phyloP scores from a whole-genome alignment of 2,888 invertebrate species.

The Folsomia manolachei region DNA sequence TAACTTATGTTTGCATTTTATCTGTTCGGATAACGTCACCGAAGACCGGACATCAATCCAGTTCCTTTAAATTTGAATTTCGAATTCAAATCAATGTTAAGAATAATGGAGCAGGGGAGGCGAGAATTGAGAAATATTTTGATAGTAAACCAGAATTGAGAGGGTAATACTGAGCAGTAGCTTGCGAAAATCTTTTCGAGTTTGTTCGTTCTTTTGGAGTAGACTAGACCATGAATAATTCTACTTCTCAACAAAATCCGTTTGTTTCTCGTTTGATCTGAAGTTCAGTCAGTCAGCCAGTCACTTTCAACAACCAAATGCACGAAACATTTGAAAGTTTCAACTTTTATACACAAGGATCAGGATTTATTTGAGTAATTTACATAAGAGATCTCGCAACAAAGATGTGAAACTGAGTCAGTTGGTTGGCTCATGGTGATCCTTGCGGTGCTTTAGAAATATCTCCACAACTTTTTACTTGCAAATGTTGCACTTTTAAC shows the following conservation, averaged over 20 bases:
- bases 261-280: constrained; percentile 20
- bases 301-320: constrained; percentile 5
- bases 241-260: constrained; percentile 1
- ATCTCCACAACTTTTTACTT: constrained; percentile 10
- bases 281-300: constrained; percentile 13
- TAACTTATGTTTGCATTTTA: too few species aligned
- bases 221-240: constrained; percentile 17
- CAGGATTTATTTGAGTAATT: constrained; percentile 9
- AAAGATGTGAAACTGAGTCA: constrained; percentile 8
- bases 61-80: constrained; percentile 17
- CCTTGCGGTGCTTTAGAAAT: background rate
- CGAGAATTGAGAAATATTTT: constrained; percentile 19
- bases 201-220: constrained; percentile 1
- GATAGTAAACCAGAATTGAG: constrained; percentile 9
- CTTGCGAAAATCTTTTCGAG: background rate
- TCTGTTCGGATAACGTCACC: too few species aligned
- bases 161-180: too few species aligned
- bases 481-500: constrained; percentile 1
- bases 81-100: background rate
- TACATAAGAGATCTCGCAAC: constrained; percentile 10
- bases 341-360: constrained; percentile 9
- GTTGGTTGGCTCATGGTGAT: background rate
- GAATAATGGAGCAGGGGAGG: constrained; percentile 9
- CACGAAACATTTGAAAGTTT: background rate
- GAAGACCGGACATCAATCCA: too few species aligned